phyloP scores from a whole-genome alignment of 2,113 vertebrate species.

The Lepus timidus region DNA sequence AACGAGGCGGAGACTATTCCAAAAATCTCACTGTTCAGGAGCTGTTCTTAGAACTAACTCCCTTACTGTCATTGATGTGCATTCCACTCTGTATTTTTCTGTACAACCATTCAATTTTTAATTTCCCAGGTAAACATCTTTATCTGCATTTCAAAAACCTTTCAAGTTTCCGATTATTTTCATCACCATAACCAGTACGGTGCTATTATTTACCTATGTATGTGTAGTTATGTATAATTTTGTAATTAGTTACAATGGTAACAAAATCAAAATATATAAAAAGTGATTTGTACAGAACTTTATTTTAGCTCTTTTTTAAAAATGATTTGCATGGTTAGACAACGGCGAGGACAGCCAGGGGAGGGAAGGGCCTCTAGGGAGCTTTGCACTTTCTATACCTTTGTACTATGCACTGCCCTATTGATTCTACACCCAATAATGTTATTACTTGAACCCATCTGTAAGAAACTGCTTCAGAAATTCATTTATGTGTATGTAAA shows the following conservation, averaged over 20 bases:
- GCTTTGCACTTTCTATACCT: slow-evolving; percentile 99
- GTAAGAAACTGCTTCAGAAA: slow-evolving; percentile 93
- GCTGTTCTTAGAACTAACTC: slow-evolving; percentile 80
- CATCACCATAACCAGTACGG: slow-evolving; percentile 90
- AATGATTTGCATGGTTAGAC: slow-evolving; percentile 92
- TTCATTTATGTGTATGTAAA: slow-evolving; percentile 97
- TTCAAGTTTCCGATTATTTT: slow-evolving; percentile 87
- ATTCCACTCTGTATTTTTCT: slow-evolving; percentile 97
- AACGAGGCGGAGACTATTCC: slow-evolving; percentile 58
- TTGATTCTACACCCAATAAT: slow-evolving; percentile 99
- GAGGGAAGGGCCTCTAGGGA: slow-evolving; percentile 93
- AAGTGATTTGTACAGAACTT: slow-evolving; percentile 90
- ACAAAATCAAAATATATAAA: slow-evolving; percentile 88
- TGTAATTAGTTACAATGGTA: slow-evolving; percentile 90
- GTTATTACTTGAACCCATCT: slow-evolving; percentile 99
- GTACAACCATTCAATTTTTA: slow-evolving; percentile 82
- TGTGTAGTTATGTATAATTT: slow-evolving; percentile 91
- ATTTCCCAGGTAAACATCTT: slow-evolving; percentile 83
- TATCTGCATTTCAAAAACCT: slow-evolving; percentile 79
- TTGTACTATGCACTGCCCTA: slow-evolving; percentile 99
- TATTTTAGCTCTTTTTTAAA: slow-evolving; percentile 91
- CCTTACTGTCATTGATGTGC: slow-evolving; percentile 96
- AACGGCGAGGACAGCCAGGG: slow-evolving; percentile 90
- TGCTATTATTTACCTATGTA: slow-evolving; percentile 94
- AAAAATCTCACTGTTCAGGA: slow-evolving; percentile 70